Evolutionary conservation across 2,888 invertebrate genomes (phyloP), one percentile per base, ranked within the genome.

Genomic region (Eupithecia dodoneata): DNA sequence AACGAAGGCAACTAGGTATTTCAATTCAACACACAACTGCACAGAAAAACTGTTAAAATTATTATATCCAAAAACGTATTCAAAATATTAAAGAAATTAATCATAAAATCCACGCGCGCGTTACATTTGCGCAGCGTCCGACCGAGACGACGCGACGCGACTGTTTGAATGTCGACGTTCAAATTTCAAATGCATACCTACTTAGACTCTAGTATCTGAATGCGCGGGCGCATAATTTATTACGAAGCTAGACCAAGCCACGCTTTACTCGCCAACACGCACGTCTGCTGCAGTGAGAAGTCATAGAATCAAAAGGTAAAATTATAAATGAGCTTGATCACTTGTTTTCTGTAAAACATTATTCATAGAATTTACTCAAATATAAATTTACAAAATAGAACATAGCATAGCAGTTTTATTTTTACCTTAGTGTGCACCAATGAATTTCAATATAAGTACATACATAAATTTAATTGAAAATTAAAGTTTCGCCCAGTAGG

Each of bases 181-280:
- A 59, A 59, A 59, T 18, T 59, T 59, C 55, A 59, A 59, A 59
- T 18, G 18, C 55, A 59, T 55, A n/a, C 5, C 30, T 30, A 30
- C 30, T 30, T 30, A 30, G 30, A 30, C 30, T 30, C 1, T 55
- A 55, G 3, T n/a, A 7, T n/a, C 7, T 55, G n/a, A 55, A 55
- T 55, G n/a, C 55, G 55, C 55, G n/a, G 55, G 55, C 55, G 55
- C n/a, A 55, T 55, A 55, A 52, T 55, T n/a, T n/a, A 55, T n/a
- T 52, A 52, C n/a, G 52, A n/a, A 55, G 52, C 1, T 55, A 55
- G 52, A 55, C 6, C 0, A 15, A 4, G 15, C 15, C 15, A 52
- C 52, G 5, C 15, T 52, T 52, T 15, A 47, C 47, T 47, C 47
- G 5, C 52, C 5, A 52, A 15, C 52, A 52, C 44, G 7, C 44